Base-by-base conservation (phyloP, 2,113 vertebrate species). In the Sceloporus tristichus region DNA sequence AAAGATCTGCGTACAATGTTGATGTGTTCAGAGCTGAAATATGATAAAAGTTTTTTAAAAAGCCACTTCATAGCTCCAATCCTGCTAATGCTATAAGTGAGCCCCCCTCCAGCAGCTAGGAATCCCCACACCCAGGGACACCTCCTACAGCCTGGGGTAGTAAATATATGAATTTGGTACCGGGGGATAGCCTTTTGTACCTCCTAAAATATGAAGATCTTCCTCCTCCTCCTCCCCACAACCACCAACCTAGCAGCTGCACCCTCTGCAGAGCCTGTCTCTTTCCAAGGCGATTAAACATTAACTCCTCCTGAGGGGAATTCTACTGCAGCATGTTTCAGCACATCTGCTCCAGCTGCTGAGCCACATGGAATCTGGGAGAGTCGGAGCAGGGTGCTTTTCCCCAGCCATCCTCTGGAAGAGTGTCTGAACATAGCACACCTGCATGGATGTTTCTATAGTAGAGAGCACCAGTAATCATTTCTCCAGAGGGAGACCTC, bases 301-400 rank as follows among this genome's bases (percentile, higher is more conserved):
- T 90, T 84, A 90, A 91, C 87, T 88, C 79, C 84, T 89, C 89
- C 89, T n/a, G 83, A 89, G 86, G 85, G 84, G 87, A 89, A 68
- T 86, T 88, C 76, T 90, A 48, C 81, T 76, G 53, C 4, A 85
- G 76, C 90, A 88, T 90, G 93, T 90, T 81, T 66, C 86, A 88
- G 86, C 90, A 90, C 42, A 90, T 85, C 48, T 84, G 77, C 38
- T 34, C 88, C 65, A 80, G 84, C 80, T 82, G 70, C 85, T 42
- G 85, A 89, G 66, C 86, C 84, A 82, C 81, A 77, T 81, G 87
- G 87, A 91, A 94, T 85, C 85, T 85, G 82, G 87, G 88, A 77
- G 82, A 77, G 14, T 54, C 38, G 70, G 76, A 73, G 34, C n/a
- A 54, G n/a, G 14, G 42, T 23, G 11, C 14, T 29, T 66, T 75